These are phyloP conservation scores for Cabera pusaria DNA, from an alignment of 2,888 invertebrate species.

Conservation along the genomic window DNA sequence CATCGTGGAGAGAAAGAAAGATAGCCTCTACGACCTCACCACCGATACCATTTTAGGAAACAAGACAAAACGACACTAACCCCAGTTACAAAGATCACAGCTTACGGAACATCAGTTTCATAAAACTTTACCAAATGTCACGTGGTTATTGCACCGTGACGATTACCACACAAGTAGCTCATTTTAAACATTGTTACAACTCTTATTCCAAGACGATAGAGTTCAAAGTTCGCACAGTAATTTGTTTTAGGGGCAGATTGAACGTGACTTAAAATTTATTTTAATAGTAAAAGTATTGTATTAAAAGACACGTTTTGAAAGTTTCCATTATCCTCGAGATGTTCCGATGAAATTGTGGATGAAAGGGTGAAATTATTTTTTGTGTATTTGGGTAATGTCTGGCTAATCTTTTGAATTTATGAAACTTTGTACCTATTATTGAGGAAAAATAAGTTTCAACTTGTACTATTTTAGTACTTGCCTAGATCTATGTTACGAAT, in stretches of 20 bases:
- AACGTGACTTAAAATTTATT: constrained; percentile 17
- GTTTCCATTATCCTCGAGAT: constrained; percentile 12
- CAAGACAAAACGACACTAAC: constrained; percentile 3
- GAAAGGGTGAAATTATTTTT: constrained; percentile 4
- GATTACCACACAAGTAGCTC: constrained; percentile 18
- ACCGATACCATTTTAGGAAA: too few relatives aligned
- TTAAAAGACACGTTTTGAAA: constrained; percentile 21
- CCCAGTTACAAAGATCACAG: constrained; percentile 12
- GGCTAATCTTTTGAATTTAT: too few relatives aligned
- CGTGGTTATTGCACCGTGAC: constrained; percentile 26
- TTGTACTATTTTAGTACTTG: too few relatives aligned
- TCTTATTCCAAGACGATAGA: constrained; percentile 5
- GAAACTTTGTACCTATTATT: too few relatives aligned
- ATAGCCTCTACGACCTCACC: too few relatives aligned
- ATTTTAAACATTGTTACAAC: not conserved
- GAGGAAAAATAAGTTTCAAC: too few relatives aligned
- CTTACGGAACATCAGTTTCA: constrained; percentile 36
- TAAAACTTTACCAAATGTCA: constrained; percentile 30
- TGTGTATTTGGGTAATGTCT: too few relatives aligned
- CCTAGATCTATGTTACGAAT: not conserved
- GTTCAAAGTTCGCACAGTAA: constrained; percentile 1
- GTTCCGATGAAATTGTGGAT: constrained; percentile 13
- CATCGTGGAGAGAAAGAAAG: too few relatives aligned
- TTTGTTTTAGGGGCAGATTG: not conserved
- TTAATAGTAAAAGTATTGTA: constrained; percentile 14